Evolutionary conservation across 2,113 vertebrate species (phyloP).

Genomic region (Aldabrachelys gigantea): DNA sequence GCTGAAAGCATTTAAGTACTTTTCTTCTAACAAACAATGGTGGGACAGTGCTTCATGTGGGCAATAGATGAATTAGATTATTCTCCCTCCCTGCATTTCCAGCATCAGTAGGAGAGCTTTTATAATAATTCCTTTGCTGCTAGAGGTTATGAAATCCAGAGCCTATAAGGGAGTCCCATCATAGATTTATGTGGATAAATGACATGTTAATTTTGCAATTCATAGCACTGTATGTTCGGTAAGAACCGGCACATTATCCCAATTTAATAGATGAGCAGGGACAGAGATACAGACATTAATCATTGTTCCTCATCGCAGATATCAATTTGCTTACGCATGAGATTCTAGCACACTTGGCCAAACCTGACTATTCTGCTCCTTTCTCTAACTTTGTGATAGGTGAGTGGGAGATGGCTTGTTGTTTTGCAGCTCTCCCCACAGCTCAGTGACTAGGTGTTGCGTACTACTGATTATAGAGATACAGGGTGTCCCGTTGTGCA

Average conservation of each 20-base stretch:
- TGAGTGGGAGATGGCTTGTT: background rate
- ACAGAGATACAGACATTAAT: rapidly evolving
- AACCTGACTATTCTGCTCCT: background rate
- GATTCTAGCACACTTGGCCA: background rate
- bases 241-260: background rate
- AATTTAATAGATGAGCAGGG: background rate
- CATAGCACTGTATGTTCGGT: rapidly evolving
- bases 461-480: background rate
- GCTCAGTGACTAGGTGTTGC: constrained; percentile 34
- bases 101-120: background rate
- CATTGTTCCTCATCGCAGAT: background rate
- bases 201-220: background rate
- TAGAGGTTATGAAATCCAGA: background rate
- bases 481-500: background rate
- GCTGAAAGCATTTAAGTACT: background rate
- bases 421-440: background rate
- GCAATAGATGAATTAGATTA: background rate
- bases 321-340: background rate
- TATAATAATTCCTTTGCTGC: constrained; percentile 11
- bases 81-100: background rate
- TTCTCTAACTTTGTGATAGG: background rate
- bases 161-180: background rate
- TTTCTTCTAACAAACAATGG: constrained; percentile 18
- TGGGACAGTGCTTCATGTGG: background rate
- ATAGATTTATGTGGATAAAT: background rate